phyloP scores from a whole-genome alignment of 35 echinoderm and acorn worm genomes.

The Apostichopus californicus region DNA sequence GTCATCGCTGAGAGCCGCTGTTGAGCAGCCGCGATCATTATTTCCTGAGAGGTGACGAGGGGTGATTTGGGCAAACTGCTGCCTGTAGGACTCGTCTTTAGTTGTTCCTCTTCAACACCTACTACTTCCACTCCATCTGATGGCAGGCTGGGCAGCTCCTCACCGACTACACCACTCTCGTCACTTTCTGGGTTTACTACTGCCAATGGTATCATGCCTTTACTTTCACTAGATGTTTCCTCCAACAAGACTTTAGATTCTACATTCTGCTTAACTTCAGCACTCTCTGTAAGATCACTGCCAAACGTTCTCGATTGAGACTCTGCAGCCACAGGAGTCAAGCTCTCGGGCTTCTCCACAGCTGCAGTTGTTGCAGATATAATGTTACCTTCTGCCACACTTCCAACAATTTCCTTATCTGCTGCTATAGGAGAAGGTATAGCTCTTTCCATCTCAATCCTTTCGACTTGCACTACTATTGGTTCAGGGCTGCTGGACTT shows the following conservation, averaged over 20 bases:
- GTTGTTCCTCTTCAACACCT: background rate
- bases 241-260: background rate
- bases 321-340: background rate
- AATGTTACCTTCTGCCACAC: background rate
- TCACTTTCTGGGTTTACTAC: background rate
- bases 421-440: background rate
- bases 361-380: background rate
- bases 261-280: background rate
- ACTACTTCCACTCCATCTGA: background rate
- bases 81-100: background rate
- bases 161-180: background rate
- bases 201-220: background rate
- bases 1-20: background rate
- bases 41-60: background rate
- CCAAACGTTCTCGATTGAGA: background rate
- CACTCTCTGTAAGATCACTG: background rate
- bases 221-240: background rate
- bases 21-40: background rate
- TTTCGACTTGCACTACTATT: background rate
- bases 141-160: background rate
- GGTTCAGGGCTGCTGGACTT: background rate
- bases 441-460: background rate
- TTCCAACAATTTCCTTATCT: background rate
- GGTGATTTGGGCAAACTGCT: background rate
- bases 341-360: background rate